phyloP scores from a whole-genome alignment of 2,797 vertebrate species.

The Leontocebus nigricollis region DNA sequence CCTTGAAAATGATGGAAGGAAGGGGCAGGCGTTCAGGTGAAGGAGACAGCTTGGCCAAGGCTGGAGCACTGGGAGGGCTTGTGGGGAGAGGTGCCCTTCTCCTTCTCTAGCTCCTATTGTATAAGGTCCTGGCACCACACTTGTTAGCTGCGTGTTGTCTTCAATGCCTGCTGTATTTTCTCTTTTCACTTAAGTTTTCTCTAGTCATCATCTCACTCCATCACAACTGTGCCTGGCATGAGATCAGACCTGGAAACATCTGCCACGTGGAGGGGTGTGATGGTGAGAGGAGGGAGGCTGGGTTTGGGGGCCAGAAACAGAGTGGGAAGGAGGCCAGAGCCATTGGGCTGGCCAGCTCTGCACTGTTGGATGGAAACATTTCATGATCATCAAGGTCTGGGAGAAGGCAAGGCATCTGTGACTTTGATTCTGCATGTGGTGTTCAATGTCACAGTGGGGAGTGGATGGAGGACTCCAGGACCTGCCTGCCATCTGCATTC shows the following conservation, averaged over 20 bases:
- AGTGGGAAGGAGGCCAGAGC: neutral
- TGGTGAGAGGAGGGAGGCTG: neutral
- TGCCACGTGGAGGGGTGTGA: neutral
- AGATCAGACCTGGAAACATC: neutral
- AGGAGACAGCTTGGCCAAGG: neutral
- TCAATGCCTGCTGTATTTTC: neutral
- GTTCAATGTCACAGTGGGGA: neutral
- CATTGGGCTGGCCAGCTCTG: neutral
- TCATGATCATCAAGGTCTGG: neutral
- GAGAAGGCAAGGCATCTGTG: too few species aligned
- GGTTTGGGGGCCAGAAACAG: neutral
- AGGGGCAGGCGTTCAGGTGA: neutral
- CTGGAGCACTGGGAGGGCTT: rapidly evolving
- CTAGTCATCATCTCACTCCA: too few species aligned
- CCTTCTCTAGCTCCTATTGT: rapidly evolving
- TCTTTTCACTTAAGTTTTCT: neutral
- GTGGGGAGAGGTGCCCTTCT: rapidly evolving
- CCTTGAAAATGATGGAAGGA: neutral
- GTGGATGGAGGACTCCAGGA: neutral
- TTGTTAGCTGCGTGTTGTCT: rapidly evolving
- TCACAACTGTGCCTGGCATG: too few species aligned
- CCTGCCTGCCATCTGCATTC: neutral
- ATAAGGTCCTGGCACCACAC: rapidly evolving
- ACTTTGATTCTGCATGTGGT: neutral
- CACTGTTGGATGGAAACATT: neutral